These are phyloP conservation scores for Hydriomena furcata DNA, from an alignment of 2,888 invertebrate species.

Conservation along the genomic window DNA sequence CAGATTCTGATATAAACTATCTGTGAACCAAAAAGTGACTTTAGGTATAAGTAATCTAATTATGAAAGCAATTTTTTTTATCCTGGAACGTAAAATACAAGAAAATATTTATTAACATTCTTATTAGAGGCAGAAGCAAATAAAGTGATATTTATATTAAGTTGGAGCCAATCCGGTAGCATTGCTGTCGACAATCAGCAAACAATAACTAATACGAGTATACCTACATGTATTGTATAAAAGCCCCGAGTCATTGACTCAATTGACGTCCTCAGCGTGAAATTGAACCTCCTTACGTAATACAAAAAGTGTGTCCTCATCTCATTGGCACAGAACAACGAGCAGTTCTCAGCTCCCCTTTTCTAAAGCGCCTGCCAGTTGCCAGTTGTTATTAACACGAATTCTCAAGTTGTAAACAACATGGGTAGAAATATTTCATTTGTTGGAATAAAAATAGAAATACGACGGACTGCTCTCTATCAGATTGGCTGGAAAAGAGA, in stretches of 20 bases:
- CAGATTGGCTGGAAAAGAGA: too few relatives aligned
- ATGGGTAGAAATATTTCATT: too few relatives aligned
- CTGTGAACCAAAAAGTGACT: too few relatives aligned
- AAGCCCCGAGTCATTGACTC: neutral
- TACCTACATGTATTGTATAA: too few relatives aligned
- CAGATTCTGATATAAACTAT: too few relatives aligned
- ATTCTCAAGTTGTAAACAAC: constrained; percentile 8
- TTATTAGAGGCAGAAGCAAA: neutral
- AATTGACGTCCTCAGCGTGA: constrained; percentile 6
- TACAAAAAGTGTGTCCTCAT: constrained; percentile 15
- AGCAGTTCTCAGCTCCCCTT: too few relatives aligned
- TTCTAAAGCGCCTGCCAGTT: too few relatives aligned
- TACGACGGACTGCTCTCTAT: too few relatives aligned
- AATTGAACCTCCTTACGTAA: constrained; percentile 18
- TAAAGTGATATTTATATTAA: neutral
- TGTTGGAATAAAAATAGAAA: too few relatives aligned
- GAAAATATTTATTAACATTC: neutral
- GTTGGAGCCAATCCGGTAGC: too few relatives aligned
- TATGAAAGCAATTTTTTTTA: too few relatives aligned
- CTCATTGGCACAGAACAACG: constrained; percentile 3
- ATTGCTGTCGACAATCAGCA: neutral
- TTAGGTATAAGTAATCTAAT: too few relatives aligned
- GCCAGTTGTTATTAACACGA: constrained; percentile 3
- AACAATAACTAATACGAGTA: neutral
- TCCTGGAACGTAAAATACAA: neutral